These are phyloP conservation scores for Hemiprocne comata DNA, from an alignment of 2,113 vertebrate species.

Conservation along the genomic window DNA sequence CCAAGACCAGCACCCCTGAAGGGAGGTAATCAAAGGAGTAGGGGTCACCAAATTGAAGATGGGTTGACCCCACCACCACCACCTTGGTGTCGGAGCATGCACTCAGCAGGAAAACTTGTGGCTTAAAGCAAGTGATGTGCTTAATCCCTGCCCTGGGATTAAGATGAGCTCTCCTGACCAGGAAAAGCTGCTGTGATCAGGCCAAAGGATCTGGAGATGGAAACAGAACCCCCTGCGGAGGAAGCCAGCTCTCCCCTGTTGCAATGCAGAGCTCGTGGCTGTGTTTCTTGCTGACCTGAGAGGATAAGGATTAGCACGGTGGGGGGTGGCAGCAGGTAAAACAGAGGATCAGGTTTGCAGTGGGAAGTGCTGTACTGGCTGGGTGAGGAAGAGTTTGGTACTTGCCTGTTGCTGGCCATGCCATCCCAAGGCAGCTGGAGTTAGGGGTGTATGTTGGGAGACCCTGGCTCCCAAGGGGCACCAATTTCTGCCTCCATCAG, in stretches of 20 bases:
- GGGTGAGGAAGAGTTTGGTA: not conserved
- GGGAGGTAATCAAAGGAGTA: not conserved
- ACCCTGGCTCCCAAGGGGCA: not conserved
- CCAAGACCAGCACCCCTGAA: not conserved
- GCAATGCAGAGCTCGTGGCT: accelerated
- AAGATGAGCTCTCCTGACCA: not conserved
- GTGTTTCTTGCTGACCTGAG: not conserved
- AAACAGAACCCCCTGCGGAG: not conserved
- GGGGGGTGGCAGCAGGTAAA: not conserved
- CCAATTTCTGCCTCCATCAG: not conserved
- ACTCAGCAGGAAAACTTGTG: not conserved
- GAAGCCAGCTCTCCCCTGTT: not conserved
- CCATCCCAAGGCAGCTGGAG: not conserved
- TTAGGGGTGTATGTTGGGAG: not conserved
- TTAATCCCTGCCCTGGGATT: not conserved
- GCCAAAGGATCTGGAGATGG: not conserved
- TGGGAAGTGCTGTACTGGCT: not conserved
- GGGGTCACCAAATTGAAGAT: not conserved
- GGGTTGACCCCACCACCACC: not conserved
- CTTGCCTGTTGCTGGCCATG: accelerated
- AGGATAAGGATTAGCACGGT: accelerated
- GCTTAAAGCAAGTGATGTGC: not conserved
- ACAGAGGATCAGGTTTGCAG: not conserved
- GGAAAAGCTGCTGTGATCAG: not conserved
- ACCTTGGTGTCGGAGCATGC: not conserved